Base-by-base conservation (phyloP, 2,888 invertebrate species). In the Sussaba pulchella region DNA sequence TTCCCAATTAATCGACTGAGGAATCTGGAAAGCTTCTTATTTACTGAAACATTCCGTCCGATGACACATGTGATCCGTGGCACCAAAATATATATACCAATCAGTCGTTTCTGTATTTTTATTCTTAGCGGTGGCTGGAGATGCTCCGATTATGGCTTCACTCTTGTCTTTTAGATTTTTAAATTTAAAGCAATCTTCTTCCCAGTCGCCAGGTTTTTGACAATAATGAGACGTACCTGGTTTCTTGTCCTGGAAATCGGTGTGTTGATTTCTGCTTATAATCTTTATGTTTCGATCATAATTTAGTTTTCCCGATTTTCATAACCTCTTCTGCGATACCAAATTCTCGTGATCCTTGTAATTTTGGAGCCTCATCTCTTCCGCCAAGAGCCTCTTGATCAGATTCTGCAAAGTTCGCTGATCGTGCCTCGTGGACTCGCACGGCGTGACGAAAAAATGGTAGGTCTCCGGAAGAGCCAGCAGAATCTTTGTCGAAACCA, bases 401-500 rank as follows among this genome's bases (percentile, higher is more conserved):
- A 72, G 14, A 31, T 61, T 72, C 1, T 14, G 4, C 0, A 72
- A 47, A 9, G 72, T 61, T 9, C 72, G 72, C 54, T 72, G 24
- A 2, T 10, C 61, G 3, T 8, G 12, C 8, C 45, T 6, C 5
- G 72, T 61, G 14, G 72, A 72, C 41, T 72, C 72, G 61, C 72
- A 72, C 4, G 72, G 61, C 8, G 61, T 61, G 2, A 72, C 17
- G 14, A 72, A 72, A 36, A 19, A 36, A 14, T 47, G 45, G 14
- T 61, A 72, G 5, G 6, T 45, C 10, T 24, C 63, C 10, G 83
- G 83, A 0, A 85, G 31, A 1, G 84, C 83, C 84, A 85, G 77
- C 5, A 85, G 17, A 24, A 85, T 67, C 47, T 85, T 85, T 9
- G 84, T 85, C 0, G 83, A 77, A 0, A 84, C 50, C 80, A 85